Percentiles rank a stretch among this genome's conserved stretches.
These are phyloP conservation scores for Mythimna loreyi DNA, from an alignment of 2,888 invertebrate species.

Conservation along the genomic window DNA sequence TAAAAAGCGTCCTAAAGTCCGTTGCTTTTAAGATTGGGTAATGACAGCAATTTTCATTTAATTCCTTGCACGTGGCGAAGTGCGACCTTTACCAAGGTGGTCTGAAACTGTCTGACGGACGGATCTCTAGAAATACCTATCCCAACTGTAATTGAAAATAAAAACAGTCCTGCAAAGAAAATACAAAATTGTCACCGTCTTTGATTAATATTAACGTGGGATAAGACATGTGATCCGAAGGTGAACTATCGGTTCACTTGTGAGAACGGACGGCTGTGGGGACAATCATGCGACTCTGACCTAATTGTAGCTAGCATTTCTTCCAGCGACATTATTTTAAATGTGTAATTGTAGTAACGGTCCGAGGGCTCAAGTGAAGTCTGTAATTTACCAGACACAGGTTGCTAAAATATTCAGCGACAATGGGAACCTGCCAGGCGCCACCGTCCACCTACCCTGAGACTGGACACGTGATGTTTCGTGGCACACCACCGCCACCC, in stretches of 20 bases:
- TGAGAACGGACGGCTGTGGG: conserved; percentile 77
- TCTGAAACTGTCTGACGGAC: neutral
- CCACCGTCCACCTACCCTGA: conserved; percentile 63
- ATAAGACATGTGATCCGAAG: conserved; percentile 60
- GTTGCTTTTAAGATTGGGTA: neutral
- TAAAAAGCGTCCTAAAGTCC: neutral
- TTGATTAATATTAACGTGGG: conserved; percentile 65
- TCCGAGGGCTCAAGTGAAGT: conserved; percentile 71
- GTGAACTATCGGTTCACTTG: conserved; percentile 62
- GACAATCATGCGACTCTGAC: conserved; percentile 80
- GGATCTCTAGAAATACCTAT: neutral
- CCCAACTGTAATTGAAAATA: too few relatives aligned
- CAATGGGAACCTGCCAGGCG: conserved; percentile 78
- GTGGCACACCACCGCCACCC: conserved; percentile 63
- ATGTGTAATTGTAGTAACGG: conserved; percentile 78
- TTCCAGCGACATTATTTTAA: conserved; percentile 76
- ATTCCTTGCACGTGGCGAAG: neutral
- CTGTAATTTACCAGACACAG: conserved; percentile 84
- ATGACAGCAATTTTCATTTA: neutral
- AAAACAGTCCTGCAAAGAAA: conserved; percentile 4
- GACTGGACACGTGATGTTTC: conserved; percentile 66
- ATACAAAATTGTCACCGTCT: conserved; percentile 37
- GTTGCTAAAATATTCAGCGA: conserved; percentile 86
- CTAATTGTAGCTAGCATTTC: conserved; percentile 77
- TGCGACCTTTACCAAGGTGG: neutral